Conservation (phyloP, 2,113 vertebrate genomes). For the Rhinopithecus roxellana region DNA sequence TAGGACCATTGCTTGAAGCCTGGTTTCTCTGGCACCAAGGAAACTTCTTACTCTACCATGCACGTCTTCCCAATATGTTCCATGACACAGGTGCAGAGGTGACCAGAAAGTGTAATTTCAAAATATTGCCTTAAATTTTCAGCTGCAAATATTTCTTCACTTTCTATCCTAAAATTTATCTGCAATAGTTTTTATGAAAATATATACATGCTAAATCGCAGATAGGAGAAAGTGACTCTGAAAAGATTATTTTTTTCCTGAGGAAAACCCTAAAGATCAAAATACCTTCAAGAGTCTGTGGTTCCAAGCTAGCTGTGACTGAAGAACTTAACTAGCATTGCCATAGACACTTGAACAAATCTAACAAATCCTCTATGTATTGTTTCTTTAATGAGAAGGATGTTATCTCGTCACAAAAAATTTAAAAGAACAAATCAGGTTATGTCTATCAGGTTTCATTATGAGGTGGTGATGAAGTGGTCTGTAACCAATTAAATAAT, state of each 20-base stretch:
- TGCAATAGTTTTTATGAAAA: not conserved
- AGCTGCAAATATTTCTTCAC: not conserved
- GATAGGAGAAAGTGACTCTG: not conserved
- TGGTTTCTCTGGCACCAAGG: not conserved
- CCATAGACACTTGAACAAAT: not conserved
- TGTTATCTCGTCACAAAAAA: not conserved
- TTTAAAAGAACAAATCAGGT: not conserved
- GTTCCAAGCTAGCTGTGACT: not conserved
- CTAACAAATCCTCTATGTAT: not conserved
- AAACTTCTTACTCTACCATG: not conserved
- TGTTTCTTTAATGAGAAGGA: not conserved
- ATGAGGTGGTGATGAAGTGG: not conserved
- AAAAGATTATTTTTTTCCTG: not conserved
- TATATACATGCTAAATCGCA: not conserved
- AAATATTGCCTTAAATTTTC: not conserved
- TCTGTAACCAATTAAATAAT: not conserved
- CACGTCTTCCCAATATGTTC: not conserved
- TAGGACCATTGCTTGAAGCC: not conserved
- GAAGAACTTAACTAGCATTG: not conserved
- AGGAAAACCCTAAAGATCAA: not conserved
- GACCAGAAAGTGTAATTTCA: not conserved
- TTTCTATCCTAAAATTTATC: not conserved
- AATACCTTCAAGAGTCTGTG: not conserved
- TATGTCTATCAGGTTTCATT: not conserved
- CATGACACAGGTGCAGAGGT: not conserved